A percentile compares a stretch with the other conserved stretches of the same genome.
phyloP scores from a whole-genome alignment of 2,113 vertebrate genomes.

The Megaptera novaeangliae region DNA sequence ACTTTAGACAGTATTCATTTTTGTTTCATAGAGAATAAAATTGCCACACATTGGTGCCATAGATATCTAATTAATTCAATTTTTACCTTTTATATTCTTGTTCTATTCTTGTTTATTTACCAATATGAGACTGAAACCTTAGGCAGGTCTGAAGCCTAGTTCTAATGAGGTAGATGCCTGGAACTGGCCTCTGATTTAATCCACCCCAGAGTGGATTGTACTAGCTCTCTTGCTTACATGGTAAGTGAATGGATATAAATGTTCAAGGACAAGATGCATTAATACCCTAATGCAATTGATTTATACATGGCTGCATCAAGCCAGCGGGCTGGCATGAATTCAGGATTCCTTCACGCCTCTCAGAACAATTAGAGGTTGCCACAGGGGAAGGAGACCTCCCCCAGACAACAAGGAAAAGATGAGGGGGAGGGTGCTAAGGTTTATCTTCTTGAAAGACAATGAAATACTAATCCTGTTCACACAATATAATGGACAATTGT shows the following conservation, averaged over 20 bases:
- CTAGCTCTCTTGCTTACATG: background rate
- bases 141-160: background rate
- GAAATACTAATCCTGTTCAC: background rate
- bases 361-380: constrained; percentile 12
- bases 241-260: background rate
- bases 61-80: background rate
- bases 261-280: constrained; percentile 3
- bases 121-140: background rate
- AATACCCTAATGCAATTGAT: constrained; percentile 23
- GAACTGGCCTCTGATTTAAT: background rate
- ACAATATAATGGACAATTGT: background rate
- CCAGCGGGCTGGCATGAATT: background rate
- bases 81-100: background rate
- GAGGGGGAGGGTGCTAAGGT: background rate
- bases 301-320: constrained; percentile 5
- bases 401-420: background rate
- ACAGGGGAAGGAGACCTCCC: background rate
- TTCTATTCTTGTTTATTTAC: background rate
- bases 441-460: background rate
- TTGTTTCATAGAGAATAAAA: background rate
- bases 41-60: background rate
- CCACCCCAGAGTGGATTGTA: background rate
- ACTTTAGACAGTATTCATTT: background rate
- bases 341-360: constrained; percentile 31
- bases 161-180: background rate